phyloP scores from a whole-genome alignment of 2,113 vertebrate species.

The Pygoscelis antarcticus region DNA sequence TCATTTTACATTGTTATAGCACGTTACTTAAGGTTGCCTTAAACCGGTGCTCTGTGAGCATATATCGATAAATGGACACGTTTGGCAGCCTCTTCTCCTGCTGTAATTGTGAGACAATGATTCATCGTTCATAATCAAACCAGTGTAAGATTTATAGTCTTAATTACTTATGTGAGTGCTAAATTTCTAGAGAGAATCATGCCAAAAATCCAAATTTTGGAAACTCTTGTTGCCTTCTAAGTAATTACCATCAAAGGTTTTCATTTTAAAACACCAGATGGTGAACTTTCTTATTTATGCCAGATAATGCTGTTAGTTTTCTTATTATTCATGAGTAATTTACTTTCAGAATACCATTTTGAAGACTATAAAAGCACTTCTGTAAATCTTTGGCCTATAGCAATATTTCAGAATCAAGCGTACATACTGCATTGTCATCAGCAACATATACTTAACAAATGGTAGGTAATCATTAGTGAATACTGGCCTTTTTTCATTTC shows the following conservation, averaged over 20 bases:
- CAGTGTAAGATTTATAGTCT: slow-evolving; percentile 56
- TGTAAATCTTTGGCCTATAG: not conserved
- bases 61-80: slow-evolving; percentile 32
- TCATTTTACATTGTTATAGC: slow-evolving; percentile 34
- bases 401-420: not conserved
- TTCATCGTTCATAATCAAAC: slow-evolving; percentile 9
- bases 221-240: slow-evolving; percentile 22
- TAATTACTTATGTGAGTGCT: slow-evolving; percentile 42
- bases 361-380: slow-evolving; percentile 2
- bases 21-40: not conserved
- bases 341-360: slow-evolving; percentile 13
- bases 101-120: slow-evolving; percentile 44
- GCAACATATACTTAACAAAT: not conserved
- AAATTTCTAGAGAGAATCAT: slow-evolving; percentile 30
- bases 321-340: slow-evolving; percentile 32
- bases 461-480: not conserved
- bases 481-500: not conserved
- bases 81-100: slow-evolving; percentile 26
- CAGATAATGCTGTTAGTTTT: slow-evolving; percentile 46
- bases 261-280: slow-evolving; percentile 56
- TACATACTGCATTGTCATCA: not conserved
- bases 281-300: slow-evolving; percentile 47
- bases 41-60: not conserved
- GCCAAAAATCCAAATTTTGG: slow-evolving; percentile 48
- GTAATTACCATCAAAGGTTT: slow-evolving; percentile 61